A percentile compares a stretch with the other conserved stretches of the same genome.
These are phyloP conservation scores for Acromyrmex echinatior DNA, from an alignment of 1,140 invertebrate genomes.

Conservation along the genomic window DNA sequence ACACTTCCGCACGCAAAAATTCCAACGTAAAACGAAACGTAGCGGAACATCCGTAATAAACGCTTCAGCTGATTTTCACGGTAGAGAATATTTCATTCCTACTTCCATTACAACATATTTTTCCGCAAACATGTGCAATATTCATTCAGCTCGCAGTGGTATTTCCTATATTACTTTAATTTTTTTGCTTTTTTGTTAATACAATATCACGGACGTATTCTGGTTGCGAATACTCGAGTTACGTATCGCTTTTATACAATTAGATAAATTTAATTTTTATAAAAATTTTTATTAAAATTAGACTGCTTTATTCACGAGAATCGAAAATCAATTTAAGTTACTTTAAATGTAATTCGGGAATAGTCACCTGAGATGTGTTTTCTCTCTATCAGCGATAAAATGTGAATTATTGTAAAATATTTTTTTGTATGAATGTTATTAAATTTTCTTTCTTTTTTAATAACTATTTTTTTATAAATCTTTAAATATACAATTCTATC, in stretches of 20 bases:
- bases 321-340: background rate
- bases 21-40: background rate
- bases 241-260: background rate
- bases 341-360: background rate
- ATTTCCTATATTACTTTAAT: background rate
- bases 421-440: too few relatives aligned
- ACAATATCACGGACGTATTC: background rate
- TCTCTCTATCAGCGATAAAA: too few relatives aligned
- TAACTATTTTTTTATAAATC: too few relatives aligned
- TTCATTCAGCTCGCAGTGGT: slow-evolving; percentile 1
- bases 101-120: background rate
- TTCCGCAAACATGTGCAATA: slow-evolving; percentile 20
- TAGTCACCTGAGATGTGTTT: too few relatives aligned
- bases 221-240: background rate
- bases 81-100: slow-evolving; percentile 24
- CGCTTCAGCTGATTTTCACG: background rate
- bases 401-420: too few relatives aligned
- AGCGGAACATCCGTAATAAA: slow-evolving; percentile 27
- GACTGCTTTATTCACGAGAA: background rate
- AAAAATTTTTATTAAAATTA: background rate
- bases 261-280: background rate
- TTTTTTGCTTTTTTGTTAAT: background rate
- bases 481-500: too few relatives aligned
- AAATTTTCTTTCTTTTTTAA: too few relatives aligned
- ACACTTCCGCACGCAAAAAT: slow-evolving; percentile 50